Base-by-base conservation (phyloP, 2,888 invertebrate species). In the Chymomyza fuscimana region DNA sequence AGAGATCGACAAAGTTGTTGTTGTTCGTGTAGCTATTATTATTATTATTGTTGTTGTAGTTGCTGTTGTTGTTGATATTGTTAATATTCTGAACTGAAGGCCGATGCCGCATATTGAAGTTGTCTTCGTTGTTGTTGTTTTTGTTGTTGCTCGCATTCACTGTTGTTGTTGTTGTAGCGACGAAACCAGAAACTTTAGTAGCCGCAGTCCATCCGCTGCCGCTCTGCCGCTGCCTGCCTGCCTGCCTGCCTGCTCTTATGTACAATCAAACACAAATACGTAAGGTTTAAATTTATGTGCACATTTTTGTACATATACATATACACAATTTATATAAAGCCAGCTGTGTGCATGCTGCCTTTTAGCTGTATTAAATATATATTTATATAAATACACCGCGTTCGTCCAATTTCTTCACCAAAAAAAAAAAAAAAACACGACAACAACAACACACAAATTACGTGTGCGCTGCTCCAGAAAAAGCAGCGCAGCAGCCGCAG, bases 81-180 rank as follows among this genome's bases (percentile, higher is more conserved):
- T 81, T 82, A 82, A 82, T 80, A 82, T 82, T 80, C 77, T 74
- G 80, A 69, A 65, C 25, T 70, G 81, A 81, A 82, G 81, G 81
- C 81, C 80, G 82, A 75, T 73, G 75, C 72, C 81, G 77, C 79
- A 81, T 80, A 80, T 80, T 81, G 78, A 78, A 78, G 76, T 79
- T 76, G 66, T 79, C 79, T 22, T 77, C 74, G 67, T 81, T 79
- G 65, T 74, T 70, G 67, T 40, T 61, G 72, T 72, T 25, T 25
- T 9, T 51, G 65, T 40, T 71, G 66, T 46, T 19, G 19, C 19
- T 19, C 19, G 19, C 19, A 19, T 19, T 19, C 19, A 19, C 19
- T 19, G 19, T 19, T 70, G 59, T 56, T 71, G 54, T 50, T 63
- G 71, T 68, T 67, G 73, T 72, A 70, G 66, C 69, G 67, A 70